Evolutionary conservation across 1,140 invertebrate genomes (phyloP), one percentile per base, ranked within the genome.

Genomic region (Zaprionus africanus): DNA sequence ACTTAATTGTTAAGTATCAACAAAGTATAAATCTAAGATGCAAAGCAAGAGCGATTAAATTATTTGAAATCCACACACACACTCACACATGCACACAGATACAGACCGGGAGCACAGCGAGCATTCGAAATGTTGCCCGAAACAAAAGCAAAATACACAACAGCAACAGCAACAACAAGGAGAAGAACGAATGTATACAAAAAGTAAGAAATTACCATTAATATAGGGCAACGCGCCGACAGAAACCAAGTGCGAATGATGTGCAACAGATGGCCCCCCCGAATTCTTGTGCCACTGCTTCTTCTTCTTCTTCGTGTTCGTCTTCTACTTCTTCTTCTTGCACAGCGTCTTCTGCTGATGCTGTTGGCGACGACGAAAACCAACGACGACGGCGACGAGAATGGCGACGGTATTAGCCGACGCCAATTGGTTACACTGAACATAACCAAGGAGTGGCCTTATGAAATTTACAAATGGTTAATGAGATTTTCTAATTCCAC

Each of bases 131-230:
- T 71, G 70, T 70, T 86, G 82, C 53, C 56, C 68, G 69, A 58
- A 84, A 83, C 79, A 83, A 88, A 84, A 88, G 82, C 78, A 78
- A 83, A 88, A 64, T 28, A 71, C 24, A 69, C 43, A 66, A 54
- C 26, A 57, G 26, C 26, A 66, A 66, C 5, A 34, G 28, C 17
- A 63, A 31, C 11, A 15, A 4, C 24, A 19, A 46, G 28, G 17
- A 34, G 22, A 61, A 24, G 38, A 57, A 43, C 77, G 81, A 84
- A 88, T 86, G 84, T 86, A 86, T 86, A 86, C 84, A 88, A 84
- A 88, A 90, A 88, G 81, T 90, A 88, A 88, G 84, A 88, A 81
- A 88, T 88, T 88, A 88, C 84, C 84, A 88, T 88, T 88, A 90
- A 88, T 88, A 88, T 84, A 88, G 81, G 85, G 84, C 85, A 88